Percentiles rank a stretch among this genome's conserved stretches.
Evolutionary conservation across 1,140 invertebrate species (phyloP).

Genomic region (Homarus americanus): DNA sequence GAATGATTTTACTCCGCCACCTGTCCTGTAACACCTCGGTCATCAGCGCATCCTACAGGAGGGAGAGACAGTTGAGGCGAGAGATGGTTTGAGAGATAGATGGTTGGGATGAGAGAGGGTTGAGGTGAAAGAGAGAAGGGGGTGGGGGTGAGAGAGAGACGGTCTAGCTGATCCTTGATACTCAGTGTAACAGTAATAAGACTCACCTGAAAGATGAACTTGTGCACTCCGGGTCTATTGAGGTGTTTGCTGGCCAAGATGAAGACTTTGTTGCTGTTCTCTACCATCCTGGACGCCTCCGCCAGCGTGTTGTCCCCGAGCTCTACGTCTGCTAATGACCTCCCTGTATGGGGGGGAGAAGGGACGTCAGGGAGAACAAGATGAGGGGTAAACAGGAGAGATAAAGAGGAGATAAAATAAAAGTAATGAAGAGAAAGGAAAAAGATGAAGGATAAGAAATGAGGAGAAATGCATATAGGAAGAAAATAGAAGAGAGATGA

Average conservation of each 20-base stretch:
- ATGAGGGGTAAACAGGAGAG: too few species aligned
- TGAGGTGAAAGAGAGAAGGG: too few species aligned
- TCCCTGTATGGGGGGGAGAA: not conserved
- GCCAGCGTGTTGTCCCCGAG: constrained; percentile 30
- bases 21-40: not conserved
- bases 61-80: too few species aligned
- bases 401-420: too few species aligned
- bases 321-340: not conserved
- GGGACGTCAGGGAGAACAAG: not conserved
- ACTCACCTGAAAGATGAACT: constrained; percentile 44
- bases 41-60: constrained; percentile 38
- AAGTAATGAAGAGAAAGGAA: too few species aligned
- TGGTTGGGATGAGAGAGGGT: too few species aligned
- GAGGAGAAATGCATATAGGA: not conserved
- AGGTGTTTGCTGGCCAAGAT: constrained; percentile 23
- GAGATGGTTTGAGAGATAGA: too few species aligned
- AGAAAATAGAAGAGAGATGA: not conserved
- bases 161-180: too few species aligned
- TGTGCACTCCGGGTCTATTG: not conserved
- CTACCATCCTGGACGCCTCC: constrained; percentile 22
- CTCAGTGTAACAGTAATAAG: too few species aligned
- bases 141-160: too few species aligned
- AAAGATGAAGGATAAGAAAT: too few species aligned
- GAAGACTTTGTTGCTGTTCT: constrained; percentile 49
- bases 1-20: constrained; percentile 34